Conservation (phyloP, 1,140 invertebrate genomes). For the Metaphire vulgaris region DNA sequence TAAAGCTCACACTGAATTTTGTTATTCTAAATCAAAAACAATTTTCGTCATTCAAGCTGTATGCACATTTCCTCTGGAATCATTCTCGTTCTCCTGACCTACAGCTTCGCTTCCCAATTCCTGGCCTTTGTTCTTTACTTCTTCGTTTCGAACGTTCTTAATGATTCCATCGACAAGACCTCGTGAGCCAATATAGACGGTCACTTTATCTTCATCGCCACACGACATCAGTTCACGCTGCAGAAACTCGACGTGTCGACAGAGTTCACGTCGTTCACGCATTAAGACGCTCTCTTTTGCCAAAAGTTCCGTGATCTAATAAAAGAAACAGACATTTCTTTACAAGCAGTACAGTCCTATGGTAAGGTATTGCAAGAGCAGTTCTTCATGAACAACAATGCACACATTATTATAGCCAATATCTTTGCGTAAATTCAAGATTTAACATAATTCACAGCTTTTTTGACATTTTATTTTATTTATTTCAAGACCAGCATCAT, state of each 20-base stretch:
- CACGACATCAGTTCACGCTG: not conserved
- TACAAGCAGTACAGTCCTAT: too few species aligned
- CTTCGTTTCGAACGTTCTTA: not conserved
- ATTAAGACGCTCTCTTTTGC: not conserved
- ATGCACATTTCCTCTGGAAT: not conserved
- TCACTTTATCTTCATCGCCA: not conserved
- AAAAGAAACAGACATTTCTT: conserved; percentile 17
- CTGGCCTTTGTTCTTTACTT: not conserved
- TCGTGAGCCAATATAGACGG: not conserved
- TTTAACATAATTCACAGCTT: too few species aligned
- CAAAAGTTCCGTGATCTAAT: not conserved
- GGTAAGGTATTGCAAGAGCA: too few species aligned
- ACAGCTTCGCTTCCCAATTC: not conserved
- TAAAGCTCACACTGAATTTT: too few species aligned
- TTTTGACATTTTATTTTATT: too few species aligned
- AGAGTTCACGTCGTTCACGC: not conserved
- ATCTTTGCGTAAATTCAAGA: too few species aligned
- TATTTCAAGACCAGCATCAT: too few species aligned
- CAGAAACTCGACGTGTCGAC: not conserved
- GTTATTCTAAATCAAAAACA: too few species aligned
- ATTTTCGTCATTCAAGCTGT: not conserved
- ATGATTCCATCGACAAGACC: not conserved
- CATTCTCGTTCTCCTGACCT: not conserved
- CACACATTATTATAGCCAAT: too few species aligned
- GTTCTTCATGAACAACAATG: too few species aligned